A percentile compares a stretch with the other conserved stretches of the same genome.
Evolutionary conservation across 2,797 vertebrate species (phyloP).

Genomic region (Silurus aristotelis): DNA sequence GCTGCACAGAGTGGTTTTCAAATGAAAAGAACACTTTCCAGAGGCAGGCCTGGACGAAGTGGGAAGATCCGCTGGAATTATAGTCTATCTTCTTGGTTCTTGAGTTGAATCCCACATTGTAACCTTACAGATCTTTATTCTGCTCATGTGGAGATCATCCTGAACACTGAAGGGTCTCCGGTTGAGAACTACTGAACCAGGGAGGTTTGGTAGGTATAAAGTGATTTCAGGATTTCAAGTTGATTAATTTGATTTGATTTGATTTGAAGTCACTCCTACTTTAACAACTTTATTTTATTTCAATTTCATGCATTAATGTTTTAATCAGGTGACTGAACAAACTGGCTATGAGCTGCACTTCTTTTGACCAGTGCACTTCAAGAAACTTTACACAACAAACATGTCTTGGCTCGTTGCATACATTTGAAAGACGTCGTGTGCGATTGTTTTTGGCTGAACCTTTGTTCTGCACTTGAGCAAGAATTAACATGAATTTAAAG

Average conservation of each 20-base stretch:
- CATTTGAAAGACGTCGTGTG: neutral
- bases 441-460: neutral
- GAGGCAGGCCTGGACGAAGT: no score
- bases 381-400: neutral
- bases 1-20: no score
- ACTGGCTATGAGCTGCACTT: neutral
- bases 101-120: no score
- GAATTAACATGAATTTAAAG: constrained; percentile 1
- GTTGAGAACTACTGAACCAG: no score
- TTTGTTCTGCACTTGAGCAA: neutral
- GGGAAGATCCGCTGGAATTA: no score
- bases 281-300: neutral
- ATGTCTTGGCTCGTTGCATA: neutral
- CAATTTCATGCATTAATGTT: neutral
- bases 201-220: no score
- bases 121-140: no score
- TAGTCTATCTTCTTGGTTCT: no score
- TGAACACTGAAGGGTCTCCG: no score
- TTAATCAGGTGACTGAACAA: neutral
- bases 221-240: no score
- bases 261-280: neutral
- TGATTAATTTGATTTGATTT: neutral
- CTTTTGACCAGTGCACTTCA: neutral
- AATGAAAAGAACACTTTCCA: no score
- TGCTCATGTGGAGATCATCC: no score